Evolutionary conservation across 1,140 invertebrate species (phyloP), one percentile per base, ranked within the genome.

Genomic region (Charaxes varanes): DNA sequence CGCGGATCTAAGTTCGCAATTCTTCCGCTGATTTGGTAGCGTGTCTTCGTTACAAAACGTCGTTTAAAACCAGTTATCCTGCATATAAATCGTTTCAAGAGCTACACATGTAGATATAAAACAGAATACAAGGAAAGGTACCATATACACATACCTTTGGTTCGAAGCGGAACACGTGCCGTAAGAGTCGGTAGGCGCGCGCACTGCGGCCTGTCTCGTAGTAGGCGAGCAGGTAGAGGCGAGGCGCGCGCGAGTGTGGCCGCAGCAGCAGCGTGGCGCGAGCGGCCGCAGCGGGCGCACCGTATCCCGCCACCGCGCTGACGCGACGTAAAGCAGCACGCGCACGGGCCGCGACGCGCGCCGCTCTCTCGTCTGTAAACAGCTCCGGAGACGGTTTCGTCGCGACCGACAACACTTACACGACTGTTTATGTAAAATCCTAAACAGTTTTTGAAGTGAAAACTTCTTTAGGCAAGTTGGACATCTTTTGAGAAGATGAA

Each of bases 111-210:
- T n/a, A n/a, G n/a, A n/a, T n/a, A n/a, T n/a, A n/a, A 10, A 35
- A 23, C 31, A 10, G 19, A 28, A 43, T 21, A 19, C 16, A 30
- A 3, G 4, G 4, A 19, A 28, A n/a, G n/a, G n/a, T n/a, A n/a
- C n/a, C n/a, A 7, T 2, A 10, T 6, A 41, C 37, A 64, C 58
- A 54, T 4, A 79, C 74, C 15, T 48, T 43, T 14, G 64, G 50
- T 0, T 34, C 33, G 47, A 72, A 62, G 13, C 47, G 44, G 47
- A 79, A 72, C 3, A 69, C 60, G 41, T 79, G 74, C 23, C 74
- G 21, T 12, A 76, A 40, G 46, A 79, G 54, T 6, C 74, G 61
- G 37, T 79, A 57, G 6, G 63, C 58, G 4, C 68, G 47, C 28
- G 33, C 43, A 13, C 5, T 17, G 22, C 58, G 41, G 1, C 60